Evolutionary conservation across 2,113 vertebrate species (phyloP).

Genomic region (Penelope pileata): DNA sequence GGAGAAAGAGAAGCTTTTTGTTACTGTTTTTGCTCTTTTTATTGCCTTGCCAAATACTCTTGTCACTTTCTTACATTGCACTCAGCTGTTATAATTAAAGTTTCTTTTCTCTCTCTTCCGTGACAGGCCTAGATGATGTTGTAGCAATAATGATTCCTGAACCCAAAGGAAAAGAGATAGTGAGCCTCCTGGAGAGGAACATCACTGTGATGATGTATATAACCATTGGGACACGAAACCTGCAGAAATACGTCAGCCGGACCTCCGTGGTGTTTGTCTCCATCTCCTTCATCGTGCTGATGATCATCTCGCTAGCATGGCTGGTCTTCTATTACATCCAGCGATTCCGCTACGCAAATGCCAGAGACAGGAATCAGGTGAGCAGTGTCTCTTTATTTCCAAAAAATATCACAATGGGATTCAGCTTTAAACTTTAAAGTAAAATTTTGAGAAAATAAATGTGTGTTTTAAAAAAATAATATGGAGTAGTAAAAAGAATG

Average conservation of each 20-base stretch:
- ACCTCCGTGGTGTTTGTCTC: slow-evolving; percentile 98
- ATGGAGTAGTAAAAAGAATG: background rate
- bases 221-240: slow-evolving; percentile 94
- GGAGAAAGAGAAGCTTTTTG: background rate
- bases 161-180: slow-evolving; percentile 91
- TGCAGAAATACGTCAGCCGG: slow-evolving; percentile 98
- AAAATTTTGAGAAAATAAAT: background rate
- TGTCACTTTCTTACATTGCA: background rate
- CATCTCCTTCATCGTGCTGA: slow-evolving; percentile 99
- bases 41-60: no score
- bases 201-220: slow-evolving; percentile 89
- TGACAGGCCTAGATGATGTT: slow-evolving; percentile 87
- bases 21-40: background rate
- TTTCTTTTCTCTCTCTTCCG: background rate
- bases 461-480: background rate
- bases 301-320: slow-evolving; percentile 99
- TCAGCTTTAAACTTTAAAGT: background rate
- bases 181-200: slow-evolving; percentile 87
- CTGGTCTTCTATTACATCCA: slow-evolving; percentile 99
- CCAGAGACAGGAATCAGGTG: slow-evolving; percentile 96
- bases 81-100: background rate
- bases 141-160: slow-evolving; percentile 98
- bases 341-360: slow-evolving; percentile 96
- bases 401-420: accelerated
- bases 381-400: background rate